Evolutionary conservation across 2,113 vertebrate genomes (phyloP), one percentile per base, ranked within the genome.

Genomic region (Odocoileus hemionus): DNA sequence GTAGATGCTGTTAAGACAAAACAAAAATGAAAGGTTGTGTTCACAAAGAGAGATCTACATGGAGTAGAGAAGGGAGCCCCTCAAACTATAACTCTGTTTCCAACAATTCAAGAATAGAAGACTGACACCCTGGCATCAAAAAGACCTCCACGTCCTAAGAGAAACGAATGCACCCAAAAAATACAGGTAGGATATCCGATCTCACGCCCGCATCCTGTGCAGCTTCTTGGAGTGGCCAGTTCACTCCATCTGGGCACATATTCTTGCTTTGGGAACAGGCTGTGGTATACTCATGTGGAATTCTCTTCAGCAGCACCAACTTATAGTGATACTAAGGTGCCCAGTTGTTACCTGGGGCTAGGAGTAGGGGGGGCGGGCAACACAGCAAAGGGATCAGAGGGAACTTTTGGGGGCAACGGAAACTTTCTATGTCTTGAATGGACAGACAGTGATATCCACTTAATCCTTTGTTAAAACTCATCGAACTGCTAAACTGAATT

Each of bases 161-260:
- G 60, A 76, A 43, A 43, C 2, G 4, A 45, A 43, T 2, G 47
- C 7, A 19, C 45, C 61, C 28, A 1, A 13, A 25, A 54, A 2
- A n/a, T 13, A 17, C 3, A 52, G 17, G 17, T 9, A 33, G 25
- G 23, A 5, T 39, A 28, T 8, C 47, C 33, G 8, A 1, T n/a
- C 7, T 95, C 39, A 26, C 8, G 50, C 43, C 15, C 4, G 4
- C 1, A 0, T 58, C 47, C 21, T 0, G 50, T 7, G 26, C 33
- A 58, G 39, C 33, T 33, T 60, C 19, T 79, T 50, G 52, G 39
- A 85, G 86, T n/a, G 16, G 58, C 10, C 33, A 36, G 70, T 80
- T 23, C 43, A 33, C 21, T 1, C 2, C 14, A 15, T 4, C 15
- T 15, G 55, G 70, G 36, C 50, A n/a, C 23, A 6, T 19, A 15